These are phyloP conservation scores for Pheucticus melanocephalus DNA, from an alignment of 2,113 vertebrate species.

Conservation along the genomic window DNA sequence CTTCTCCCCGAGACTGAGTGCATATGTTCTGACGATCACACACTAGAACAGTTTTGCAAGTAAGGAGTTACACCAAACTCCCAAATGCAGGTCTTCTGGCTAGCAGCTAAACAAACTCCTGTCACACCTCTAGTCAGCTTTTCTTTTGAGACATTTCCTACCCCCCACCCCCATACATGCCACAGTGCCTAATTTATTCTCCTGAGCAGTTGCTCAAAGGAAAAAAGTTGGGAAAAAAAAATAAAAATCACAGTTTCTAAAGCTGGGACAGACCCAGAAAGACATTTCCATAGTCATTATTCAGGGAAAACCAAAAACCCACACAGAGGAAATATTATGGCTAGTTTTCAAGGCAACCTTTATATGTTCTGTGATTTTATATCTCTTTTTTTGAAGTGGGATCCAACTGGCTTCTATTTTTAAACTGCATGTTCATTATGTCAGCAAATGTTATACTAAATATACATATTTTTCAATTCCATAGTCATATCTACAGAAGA, in stretches of 20 bases:
- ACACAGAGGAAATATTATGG: not conserved
- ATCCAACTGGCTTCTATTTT: conserved; percentile 22
- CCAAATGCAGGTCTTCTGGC: conserved; percentile 53
- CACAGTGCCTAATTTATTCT: conserved; percentile 38
- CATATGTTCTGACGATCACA: conserved; percentile 73
- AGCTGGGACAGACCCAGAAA: conserved; percentile 39
- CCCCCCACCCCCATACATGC: not conserved
- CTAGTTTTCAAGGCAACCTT: not conserved
- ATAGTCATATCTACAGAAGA: not conserved
- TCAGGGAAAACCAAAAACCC: not conserved
- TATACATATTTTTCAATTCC: not conserved
- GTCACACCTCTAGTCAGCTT: conserved; percentile 49
- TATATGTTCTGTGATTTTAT: not conserved
- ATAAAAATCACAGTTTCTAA: conserved; percentile 33
- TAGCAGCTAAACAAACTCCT: conserved; percentile 53
- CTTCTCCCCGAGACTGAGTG: conserved; percentile 56
- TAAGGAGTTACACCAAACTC: conserved; percentile 43
- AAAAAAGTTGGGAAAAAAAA: not conserved
- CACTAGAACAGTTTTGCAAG: conserved; percentile 61
- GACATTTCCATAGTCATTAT: not conserved
- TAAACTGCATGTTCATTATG: not conserved
- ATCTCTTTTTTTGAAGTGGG: not conserved
- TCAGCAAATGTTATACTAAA: not conserved
- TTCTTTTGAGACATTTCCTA: conserved; percentile 9
- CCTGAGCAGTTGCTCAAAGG: conserved; percentile 50